These are phyloP conservation scores for Sinodicranocentrus sp. DNA, from an alignment of 2,888 invertebrate species.

Conservation along the genomic window DNA sequence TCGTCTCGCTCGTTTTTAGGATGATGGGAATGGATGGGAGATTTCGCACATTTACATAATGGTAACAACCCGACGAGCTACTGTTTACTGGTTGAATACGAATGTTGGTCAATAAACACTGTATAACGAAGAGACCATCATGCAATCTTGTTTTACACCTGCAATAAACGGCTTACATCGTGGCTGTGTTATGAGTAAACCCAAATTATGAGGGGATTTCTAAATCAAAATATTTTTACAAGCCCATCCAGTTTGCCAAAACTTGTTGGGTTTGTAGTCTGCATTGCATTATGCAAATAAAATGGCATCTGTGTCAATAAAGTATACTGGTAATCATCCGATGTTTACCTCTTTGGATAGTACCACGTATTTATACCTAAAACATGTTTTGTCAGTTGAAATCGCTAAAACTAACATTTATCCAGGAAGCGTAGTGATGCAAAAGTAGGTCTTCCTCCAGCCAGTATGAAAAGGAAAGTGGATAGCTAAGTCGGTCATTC, in stretches of 20 bases:
- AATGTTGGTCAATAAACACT: too few species aligned
- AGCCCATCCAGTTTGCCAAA: not conserved
- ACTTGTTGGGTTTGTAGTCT: constrained; percentile 7
- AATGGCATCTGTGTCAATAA: too few species aligned
- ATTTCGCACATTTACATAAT: constrained; percentile 34
- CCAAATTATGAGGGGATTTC: constrained; percentile 11
- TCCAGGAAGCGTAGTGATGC: constrained; percentile 43
- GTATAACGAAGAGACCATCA: not conserved
- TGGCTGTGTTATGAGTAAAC: not conserved
- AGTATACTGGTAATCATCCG: too few species aligned
- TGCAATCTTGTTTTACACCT: constrained; percentile 14
- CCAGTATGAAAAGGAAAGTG: constrained; percentile 45
- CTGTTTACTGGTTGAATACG: not conserved
- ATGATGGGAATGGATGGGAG: constrained; percentile 19
- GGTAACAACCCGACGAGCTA: constrained; percentile 13
- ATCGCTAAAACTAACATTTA: too few species aligned
- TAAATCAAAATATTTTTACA: constrained; percentile 13
- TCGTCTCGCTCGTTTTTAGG: constrained; percentile 20
- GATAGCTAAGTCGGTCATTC: constrained; percentile 30
- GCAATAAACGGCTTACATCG: constrained; percentile 8
- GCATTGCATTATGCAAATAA: too few species aligned
- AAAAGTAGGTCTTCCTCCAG: constrained; percentile 56
- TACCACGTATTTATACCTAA: too few species aligned
- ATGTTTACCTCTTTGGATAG: too few species aligned
- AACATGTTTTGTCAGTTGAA: too few species aligned